These are phyloP conservation scores for Agapostemon virescens DNA, from an alignment of 2,888 invertebrate genomes.

Conservation along the genomic window DNA sequence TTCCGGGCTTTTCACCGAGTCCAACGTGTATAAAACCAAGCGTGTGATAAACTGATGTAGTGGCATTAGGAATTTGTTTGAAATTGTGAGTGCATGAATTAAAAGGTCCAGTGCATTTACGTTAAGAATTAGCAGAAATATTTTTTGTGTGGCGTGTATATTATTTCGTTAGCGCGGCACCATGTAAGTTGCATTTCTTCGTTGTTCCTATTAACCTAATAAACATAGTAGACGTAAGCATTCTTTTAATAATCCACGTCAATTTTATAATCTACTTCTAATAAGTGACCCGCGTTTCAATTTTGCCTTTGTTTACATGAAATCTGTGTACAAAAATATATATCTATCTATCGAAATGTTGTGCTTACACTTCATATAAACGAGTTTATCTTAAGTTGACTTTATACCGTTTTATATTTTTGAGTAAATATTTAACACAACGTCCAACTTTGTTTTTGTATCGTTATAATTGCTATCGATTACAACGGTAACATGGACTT, in stretches of 20 bases:
- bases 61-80: conserved; percentile 35
- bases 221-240: conserved; percentile 27
- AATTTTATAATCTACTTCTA: not conserved
- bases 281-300: not conserved
- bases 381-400: not conserved
- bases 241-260: conserved; percentile 15
- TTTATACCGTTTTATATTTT: not conserved
- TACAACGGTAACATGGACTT: not conserved
- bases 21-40: conserved; percentile 76
- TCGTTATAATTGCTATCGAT: not conserved
- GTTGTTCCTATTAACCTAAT: conserved; percentile 40
- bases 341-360: not conserved
- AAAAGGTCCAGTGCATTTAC: conserved; percentile 22
- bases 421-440: not conserved
- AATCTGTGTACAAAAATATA: not conserved
- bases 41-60: conserved; percentile 55
- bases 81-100: conserved; percentile 53
- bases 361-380: not conserved
- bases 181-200: conserved; percentile 27
- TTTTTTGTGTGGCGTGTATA: conserved; percentile 30
- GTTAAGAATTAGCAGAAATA: conserved; percentile 11
- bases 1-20: conserved; percentile 76
- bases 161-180: conserved; percentile 16
- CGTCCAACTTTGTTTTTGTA: not conserved
- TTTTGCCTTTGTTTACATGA: not conserved